phyloP scores from a whole-genome alignment of 2,888 invertebrate species.

The Cerastis rubricosa region DNA sequence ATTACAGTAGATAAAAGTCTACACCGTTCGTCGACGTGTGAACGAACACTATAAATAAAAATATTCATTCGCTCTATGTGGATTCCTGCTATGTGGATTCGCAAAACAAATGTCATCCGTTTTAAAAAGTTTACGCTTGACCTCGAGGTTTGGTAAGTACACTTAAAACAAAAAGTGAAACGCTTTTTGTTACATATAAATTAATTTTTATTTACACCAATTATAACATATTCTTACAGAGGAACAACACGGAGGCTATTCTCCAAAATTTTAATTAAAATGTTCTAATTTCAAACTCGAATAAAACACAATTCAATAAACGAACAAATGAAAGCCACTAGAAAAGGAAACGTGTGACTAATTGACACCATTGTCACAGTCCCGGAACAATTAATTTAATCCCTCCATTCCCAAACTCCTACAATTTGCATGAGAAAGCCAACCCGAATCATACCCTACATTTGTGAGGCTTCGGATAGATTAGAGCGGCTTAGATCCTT shows the following conservation, averaged over 20 bases:
- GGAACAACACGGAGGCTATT: too few relatives aligned
- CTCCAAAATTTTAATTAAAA: too few relatives aligned
- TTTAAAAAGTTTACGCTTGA: too few relatives aligned
- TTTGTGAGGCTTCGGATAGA: slow-evolving; percentile 38
- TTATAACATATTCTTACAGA: too few relatives aligned
- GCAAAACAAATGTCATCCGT: too few relatives aligned
- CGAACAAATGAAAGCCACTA: slow-evolving; percentile 26
- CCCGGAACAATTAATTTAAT: slow-evolving; percentile 49
- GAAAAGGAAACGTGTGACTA: slow-evolving; percentile 39
- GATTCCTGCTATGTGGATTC: too few relatives aligned
- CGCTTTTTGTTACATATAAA: too few relatives aligned
- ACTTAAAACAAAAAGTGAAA: too few relatives aligned
- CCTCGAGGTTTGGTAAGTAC: too few relatives aligned
- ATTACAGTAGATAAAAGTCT: neutral
- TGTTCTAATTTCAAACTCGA: too few relatives aligned
- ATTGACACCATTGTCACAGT: slow-evolving; percentile 43
- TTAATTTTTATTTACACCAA: too few relatives aligned
- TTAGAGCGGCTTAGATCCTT: slow-evolving; percentile 30
- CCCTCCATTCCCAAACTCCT: slow-evolving; percentile 20
- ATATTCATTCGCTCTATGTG: too few relatives aligned
- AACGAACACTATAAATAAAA: neutral
- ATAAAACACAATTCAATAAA: slow-evolving; percentile 14
- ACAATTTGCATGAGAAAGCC: slow-evolving; percentile 47
- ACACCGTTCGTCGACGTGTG: neutral
- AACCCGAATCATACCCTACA: slow-evolving; percentile 16